phyloP scores from a whole-genome alignment of 1,140 invertebrate genomes.

The Lordiphosa mommai region DNA sequence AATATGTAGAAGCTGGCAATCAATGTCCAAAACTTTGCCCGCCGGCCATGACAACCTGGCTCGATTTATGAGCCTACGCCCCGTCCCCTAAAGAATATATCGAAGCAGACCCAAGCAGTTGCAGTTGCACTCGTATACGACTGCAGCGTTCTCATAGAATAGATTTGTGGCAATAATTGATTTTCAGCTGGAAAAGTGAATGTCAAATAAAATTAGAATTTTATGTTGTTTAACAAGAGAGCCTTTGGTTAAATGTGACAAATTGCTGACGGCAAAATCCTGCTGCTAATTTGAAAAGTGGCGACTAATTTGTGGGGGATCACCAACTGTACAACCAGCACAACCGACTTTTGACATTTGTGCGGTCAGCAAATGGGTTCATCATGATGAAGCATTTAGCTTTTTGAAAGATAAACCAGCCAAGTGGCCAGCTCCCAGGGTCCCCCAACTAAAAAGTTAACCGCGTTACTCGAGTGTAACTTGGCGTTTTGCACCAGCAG shows the following conservation, averaged over 20 bases:
- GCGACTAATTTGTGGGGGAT: slow-evolving; percentile 3
- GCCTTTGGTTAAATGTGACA: no score
- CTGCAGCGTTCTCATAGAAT: slow-evolving; percentile 51
- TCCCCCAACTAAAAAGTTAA: slow-evolving; percentile 11
- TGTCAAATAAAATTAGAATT: slow-evolving; percentile 23
- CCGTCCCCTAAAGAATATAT: slow-evolving; percentile 16
- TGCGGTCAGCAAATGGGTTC: background rate
- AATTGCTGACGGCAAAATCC: slow-evolving; percentile 38
- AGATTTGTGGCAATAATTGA: slow-evolving; percentile 75
- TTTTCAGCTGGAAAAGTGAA: slow-evolving; percentile 54
- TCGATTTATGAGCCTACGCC: slow-evolving; percentile 65
- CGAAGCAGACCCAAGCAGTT: slow-evolving; percentile 18
- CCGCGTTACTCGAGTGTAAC: slow-evolving; percentile 50
- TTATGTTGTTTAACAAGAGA: slow-evolving; percentile 23
- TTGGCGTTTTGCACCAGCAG: background rate
- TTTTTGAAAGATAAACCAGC: slow-evolving; percentile 25
- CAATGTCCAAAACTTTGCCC: slow-evolving; percentile 69
- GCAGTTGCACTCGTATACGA: background rate
- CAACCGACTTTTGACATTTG: background rate
- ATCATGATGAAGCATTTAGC: no score
- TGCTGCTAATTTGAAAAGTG: slow-evolving; percentile 26
- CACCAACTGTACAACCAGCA: background rate
- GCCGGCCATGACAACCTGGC: slow-evolving; percentile 62
- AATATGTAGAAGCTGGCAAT: slow-evolving; percentile 77
- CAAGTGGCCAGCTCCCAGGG: slow-evolving; percentile 24